These are phyloP conservation scores for Lobophora halterata DNA, from an alignment of 2,888 invertebrate genomes.

Conservation along the genomic window DNA sequence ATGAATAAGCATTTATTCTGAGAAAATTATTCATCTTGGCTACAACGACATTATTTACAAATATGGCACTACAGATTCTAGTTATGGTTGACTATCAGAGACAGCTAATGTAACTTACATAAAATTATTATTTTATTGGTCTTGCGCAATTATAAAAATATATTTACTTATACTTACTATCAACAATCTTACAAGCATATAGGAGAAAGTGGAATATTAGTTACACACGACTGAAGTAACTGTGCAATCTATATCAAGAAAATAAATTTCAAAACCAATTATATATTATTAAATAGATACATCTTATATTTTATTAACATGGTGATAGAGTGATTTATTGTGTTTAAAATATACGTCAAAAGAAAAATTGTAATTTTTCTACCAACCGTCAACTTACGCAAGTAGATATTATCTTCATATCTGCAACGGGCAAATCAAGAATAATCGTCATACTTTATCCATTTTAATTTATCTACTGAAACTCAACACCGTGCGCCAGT, in stretches of 20 bases:
- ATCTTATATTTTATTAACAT: too few species aligned
- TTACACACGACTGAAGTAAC: too few species aligned
- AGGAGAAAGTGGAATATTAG: conserved; percentile 13
- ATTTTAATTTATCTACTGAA: conserved; percentile 15
- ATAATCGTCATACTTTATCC: conserved; percentile 4
- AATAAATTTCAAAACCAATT: too few species aligned
- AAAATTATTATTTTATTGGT: conserved; percentile 60
- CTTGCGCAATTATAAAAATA: conserved; percentile 69
- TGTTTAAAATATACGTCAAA: too few species aligned
- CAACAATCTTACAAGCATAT: conserved; percentile 45
- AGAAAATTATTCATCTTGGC: conserved; percentile 3
- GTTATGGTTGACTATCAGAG: conserved; percentile 25
- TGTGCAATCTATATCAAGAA: too few species aligned
- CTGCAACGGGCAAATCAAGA: conserved; percentile 5
- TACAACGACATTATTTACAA: too few species aligned
- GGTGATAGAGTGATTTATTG: too few species aligned
- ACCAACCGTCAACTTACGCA: too few species aligned
- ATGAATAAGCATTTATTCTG: too few species aligned
- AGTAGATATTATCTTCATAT: not conserved
- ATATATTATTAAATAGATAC: too few species aligned
- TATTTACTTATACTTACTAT: conserved; percentile 55
- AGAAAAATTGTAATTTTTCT: too few species aligned
- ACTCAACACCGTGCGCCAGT: conserved; percentile 7
- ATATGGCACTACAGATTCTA: conserved; percentile 58
- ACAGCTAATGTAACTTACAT: conserved; percentile 35